Evolutionary conservation across 2,797 vertebrate genomes (phyloP), one percentile per base, ranked within the genome.

Genomic region (Setipinna tenuifilis): DNA sequence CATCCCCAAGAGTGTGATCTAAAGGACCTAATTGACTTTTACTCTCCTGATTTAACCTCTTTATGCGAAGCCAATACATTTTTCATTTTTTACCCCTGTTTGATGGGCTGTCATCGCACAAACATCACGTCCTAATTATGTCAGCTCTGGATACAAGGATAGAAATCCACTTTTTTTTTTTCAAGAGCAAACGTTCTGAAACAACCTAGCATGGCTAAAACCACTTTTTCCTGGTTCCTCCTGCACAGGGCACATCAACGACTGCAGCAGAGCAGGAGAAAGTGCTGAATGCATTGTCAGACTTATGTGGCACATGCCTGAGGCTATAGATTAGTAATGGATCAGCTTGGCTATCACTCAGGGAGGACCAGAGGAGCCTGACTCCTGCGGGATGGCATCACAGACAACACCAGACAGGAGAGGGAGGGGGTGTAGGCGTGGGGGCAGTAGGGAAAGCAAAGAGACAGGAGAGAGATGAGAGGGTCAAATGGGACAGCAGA

Each of bases 271-370:
- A 78, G 31, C 31, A 78, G 71, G 71, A 41, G 71, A 44, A 44
- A 78, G 71, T 78, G 35, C 71, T 78, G 71, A 78, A 78, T 78
- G 71, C 71, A 78, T 31, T 44, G 71, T 41, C 71, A 78, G 71
- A 78, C 71, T 44, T 41, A 78, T 78, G 71, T 44, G 71, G 71
- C 71, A 78, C 71, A 78, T 78, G 35, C 71, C 71, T 31, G 35
- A 14, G 35, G 71, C 71, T 44, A 78, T 78, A 78, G 71, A 78
- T 78, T 78, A 78, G 71, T 78, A 78, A 78, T 78, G 71, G 71
- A 78, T 78, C 71, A 78, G 35, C 71, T 21, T 44, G 71, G 31
- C 71, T 44, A 78, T 78, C 71, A 75, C 68, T 75, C 68, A 44
- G 25, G 28, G 25, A 71, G 25, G 25, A 71, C 23, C 65, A 71